These are phyloP conservation scores for Sebastes cheni DNA, from an alignment of 2,797 vertebrate species.

Conservation along the genomic window DNA sequence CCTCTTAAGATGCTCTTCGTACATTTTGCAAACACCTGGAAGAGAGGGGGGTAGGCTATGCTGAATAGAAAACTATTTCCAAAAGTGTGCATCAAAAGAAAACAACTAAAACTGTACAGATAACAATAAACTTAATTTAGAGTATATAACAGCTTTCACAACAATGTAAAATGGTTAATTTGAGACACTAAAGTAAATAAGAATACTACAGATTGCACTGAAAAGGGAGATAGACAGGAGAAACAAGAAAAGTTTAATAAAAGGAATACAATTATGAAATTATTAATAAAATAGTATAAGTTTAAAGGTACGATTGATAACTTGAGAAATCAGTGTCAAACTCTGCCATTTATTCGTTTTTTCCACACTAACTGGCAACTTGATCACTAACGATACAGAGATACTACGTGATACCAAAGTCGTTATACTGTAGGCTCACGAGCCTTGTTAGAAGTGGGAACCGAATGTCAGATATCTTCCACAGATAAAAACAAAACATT, in stretches of 20 bases:
- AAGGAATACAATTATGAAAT: neutral
- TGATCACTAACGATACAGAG: too few relatives aligned
- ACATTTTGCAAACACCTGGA: conserved; percentile 99
- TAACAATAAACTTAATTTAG: neutral
- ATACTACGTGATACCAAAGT: too few relatives aligned
- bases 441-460: too few relatives aligned
- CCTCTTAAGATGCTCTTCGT: conserved; percentile 98
- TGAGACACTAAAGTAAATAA: neutral
- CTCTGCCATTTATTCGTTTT: too few relatives aligned
- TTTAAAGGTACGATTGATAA: too few relatives aligned
- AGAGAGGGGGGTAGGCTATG: conserved; percentile 15
- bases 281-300: neutral
- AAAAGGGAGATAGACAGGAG: neutral
- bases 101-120: neutral
- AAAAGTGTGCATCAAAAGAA: neutral
- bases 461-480: too few relatives aligned
- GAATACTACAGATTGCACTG: neutral
- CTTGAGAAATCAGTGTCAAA: too few relatives aligned
- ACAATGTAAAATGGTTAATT: neutral
- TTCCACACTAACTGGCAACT: too few relatives aligned
- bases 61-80: neutral
- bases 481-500: too few relatives aligned
- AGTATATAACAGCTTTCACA: neutral
- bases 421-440: too few relatives aligned
- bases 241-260: neutral